Evolutionary conservation across 1,140 invertebrate genomes (phyloP), one percentile per base, ranked within the genome.

Genomic region (Tetramorium simillimum): DNA sequence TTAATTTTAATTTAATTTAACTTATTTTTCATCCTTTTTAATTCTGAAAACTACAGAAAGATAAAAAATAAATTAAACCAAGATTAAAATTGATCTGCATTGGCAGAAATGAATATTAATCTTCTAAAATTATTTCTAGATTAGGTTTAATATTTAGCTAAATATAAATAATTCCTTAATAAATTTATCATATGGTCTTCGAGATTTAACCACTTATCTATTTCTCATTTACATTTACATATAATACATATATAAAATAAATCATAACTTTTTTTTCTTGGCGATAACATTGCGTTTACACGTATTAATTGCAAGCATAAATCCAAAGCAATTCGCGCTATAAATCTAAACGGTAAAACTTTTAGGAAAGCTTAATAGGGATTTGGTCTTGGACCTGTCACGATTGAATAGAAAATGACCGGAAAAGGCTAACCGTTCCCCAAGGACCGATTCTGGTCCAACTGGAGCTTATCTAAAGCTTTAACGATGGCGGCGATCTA

Each of bases 361-460:
- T 7, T 69, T 88, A 81, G 70, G 40, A 56, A 87, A 89, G 88
- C 87, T 90, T 93, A 93, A 92, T 93, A 86, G 90, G 85, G 76
- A 88, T 92, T 80, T 77, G 62, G 28, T 80, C 40, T 60, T 46
- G 69, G 28, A 73, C 4, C 80, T 84, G 80, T 81, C 78, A 85
- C 51, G 67, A 73, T 86, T 62, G 80, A 78, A 90, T 88, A 75
- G 85, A 87, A 75, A 93, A 65, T 93, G 91, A 93, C 92, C 93
- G 92, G 91, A 92, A 93, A 87, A 89, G 86, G 75, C 89, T 94
- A 93, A 93, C 91, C 84, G 91, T 91, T 92, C 92, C 92, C 92
- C 43, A 40, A 86, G 91, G 88, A 91, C 70, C 62, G 77, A 53
- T 72, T 37, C 60, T 78, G 18, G 77, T 76, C 60, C 80, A 28